Percentiles rank a stretch among this genome's conserved stretches.
Conservation (phyloP, 1,140 invertebrate species). For the Xylocopa sonorina region DNA sequence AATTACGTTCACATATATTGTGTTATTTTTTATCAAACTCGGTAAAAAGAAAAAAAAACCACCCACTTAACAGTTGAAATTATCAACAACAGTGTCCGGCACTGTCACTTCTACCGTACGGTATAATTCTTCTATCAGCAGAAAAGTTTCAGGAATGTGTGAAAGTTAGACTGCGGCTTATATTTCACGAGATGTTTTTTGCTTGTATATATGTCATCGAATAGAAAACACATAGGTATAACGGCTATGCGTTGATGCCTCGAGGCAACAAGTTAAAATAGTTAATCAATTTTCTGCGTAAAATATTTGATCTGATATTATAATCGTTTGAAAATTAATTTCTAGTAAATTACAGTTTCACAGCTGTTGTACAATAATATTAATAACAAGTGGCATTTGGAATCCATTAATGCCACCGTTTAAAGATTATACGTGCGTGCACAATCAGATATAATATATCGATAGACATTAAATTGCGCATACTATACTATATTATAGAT, state of each 20-base stretch:
- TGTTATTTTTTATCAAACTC: constrained; percentile 26
- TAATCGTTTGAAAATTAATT: neutral
- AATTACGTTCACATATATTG: constrained; percentile 44
- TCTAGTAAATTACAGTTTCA: neutral
- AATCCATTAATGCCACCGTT: neutral
- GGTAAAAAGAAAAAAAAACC: constrained; percentile 34
- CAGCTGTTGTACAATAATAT: neutral
- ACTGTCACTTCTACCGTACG: constrained; percentile 22
- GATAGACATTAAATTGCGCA: no score
- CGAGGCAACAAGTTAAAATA: neutral
- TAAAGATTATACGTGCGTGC: neutral
- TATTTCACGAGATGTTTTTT: neutral
- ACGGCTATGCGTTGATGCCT: no score
- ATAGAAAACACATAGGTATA: neutral
- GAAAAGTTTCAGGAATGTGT: constrained; percentile 29
- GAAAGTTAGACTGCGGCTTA: neutral
- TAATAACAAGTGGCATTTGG: neutral
- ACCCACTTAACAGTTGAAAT: constrained; percentile 24
- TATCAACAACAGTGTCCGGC: constrained; percentile 27
- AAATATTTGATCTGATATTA: neutral
- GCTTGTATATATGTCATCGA: no score
- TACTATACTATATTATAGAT: neutral
- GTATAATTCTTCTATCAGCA: constrained; percentile 7
- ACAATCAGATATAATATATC: no score
- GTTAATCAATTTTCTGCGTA: neutral